Evolutionary conservation across 2,113 vertebrate genomes (phyloP), one percentile per base, ranked within the genome.

Genomic region (Xiphophorus maculatus): DNA sequence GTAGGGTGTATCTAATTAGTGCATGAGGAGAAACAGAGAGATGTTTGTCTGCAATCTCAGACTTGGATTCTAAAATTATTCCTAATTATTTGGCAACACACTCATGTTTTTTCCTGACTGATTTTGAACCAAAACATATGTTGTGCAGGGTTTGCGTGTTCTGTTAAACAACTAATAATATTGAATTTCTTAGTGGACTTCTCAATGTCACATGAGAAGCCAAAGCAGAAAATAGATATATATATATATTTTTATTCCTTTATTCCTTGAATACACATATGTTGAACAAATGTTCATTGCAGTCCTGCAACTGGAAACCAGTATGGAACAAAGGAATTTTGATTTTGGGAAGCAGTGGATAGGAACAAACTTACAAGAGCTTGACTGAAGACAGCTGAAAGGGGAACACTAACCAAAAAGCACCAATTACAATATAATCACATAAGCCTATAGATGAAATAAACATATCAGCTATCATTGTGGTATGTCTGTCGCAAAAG

Each of bases 101-200:
- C 19, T 74, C 63, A 40, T 65, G 3, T 54, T 62, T 71, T 42
- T 63, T 67, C 65, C 29, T 11, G 22, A 29, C 64, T 73, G 30
- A 77, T 76, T 84, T 33, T 84, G 51, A 90, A 93, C 73, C 74
- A 19, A 81, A 89, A 90, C 92, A 93, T 81, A 89, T 91, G 77
- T 70, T 73, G 9, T 62, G 77, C n/a, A 27, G 66, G 58, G 30
- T 81, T 66, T 79, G 48, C 68, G 33, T 58, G 70, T 51, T 44
- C 28, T 66, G 51, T 68, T 48, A 78, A 73, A 64, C 65, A 51
- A 40, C 83, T 91, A 87, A 90, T 91, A 87, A 91, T 88, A 67
- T 69, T 66, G 28, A 37, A 51, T 71, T 28, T 61, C 35, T 85
- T 89, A 84, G 80, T 73, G 37, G 68, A 79, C 65, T 82, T 62